Evolutionary conservation across 2,797 vertebrate species (phyloP).

Genomic region (Coregonus sp.): DNA sequence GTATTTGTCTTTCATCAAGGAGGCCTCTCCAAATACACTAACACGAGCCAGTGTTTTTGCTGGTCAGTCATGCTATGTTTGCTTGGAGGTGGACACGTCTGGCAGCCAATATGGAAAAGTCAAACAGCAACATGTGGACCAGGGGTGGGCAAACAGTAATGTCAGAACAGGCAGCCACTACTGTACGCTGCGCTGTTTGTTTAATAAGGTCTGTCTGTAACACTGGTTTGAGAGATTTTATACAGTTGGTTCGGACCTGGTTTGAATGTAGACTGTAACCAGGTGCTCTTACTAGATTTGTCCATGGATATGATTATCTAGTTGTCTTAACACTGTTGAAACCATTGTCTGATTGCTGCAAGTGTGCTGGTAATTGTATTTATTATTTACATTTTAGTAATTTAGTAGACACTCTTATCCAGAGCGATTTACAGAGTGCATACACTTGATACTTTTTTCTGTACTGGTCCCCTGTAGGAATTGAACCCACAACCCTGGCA

Average conservation of each 20-base stretch:
- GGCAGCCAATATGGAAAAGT: constrained; percentile 39
- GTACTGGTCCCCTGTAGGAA: no score
- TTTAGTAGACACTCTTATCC: no score
- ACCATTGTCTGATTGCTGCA: neutral
- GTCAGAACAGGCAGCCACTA: constrained; percentile 15
- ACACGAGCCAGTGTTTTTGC: neutral
- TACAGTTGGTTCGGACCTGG: neutral
- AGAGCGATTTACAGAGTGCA: no score
- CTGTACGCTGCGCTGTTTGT: constrained; percentile 25
- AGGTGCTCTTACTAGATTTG: neutral
- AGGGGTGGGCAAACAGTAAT: constrained; percentile 20
- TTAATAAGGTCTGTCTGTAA: constrained; percentile 1
- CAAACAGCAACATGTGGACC: constrained; percentile 31
- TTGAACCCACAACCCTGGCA: no score
- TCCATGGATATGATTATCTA: neutral
- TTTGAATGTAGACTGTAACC: neutral
- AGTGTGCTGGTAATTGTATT: neutral
- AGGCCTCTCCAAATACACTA: constrained; percentile 19
- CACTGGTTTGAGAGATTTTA: constrained; percentile 3
- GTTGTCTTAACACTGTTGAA: neutral
- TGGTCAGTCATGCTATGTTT: constrained; percentile 16
- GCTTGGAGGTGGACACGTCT: neutral
- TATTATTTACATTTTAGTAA: neutral
- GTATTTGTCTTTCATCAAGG: constrained; percentile 31
- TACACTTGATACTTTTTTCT: no score